Percentiles rank a stretch among this genome's conserved stretches.
These are phyloP conservation scores for Spialia ferax DNA, from an alignment of 2,888 invertebrate genomes.

Conservation along the genomic window DNA sequence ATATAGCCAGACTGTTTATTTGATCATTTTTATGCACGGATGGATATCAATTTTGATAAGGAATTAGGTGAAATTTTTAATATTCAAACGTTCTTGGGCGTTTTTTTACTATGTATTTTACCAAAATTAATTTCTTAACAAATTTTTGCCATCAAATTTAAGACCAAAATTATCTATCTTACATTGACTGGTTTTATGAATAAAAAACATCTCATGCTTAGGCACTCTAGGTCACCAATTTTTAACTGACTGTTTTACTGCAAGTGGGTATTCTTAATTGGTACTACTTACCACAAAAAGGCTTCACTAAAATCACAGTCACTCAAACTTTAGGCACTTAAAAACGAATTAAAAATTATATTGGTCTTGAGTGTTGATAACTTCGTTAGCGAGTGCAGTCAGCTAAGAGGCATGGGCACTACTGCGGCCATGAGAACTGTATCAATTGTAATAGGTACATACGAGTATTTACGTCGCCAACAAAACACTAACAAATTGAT, in stretches of 20 bases:
- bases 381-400: slow-evolving; percentile 31
- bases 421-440: slow-evolving; percentile 66
- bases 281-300: not conserved
- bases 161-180: too few relatives aligned
- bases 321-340: slow-evolving; percentile 21
- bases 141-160: too few relatives aligned
- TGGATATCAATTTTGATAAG: not conserved
- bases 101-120: too few relatives aligned
- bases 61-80: too few relatives aligned
- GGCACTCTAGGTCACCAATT: too few relatives aligned
- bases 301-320: not conserved
- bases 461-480: slow-evolving; percentile 67
- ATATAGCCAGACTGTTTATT: slow-evolving; percentile 19
- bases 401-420: slow-evolving; percentile 58
- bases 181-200: too few relatives aligned
- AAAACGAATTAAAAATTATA: slow-evolving; percentile 10
- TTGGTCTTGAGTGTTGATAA: slow-evolving; percentile 13
- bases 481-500: slow-evolving; percentile 86
- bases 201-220: too few relatives aligned
- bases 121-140: too few relatives aligned
- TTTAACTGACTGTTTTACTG: not conserved
- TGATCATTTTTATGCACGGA: not conserved
- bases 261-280: too few relatives aligned
- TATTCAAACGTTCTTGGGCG: too few relatives aligned
- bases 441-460: slow-evolving; percentile 74